Evolutionary conservation across 2,113 vertebrate genomes (phyloP).

Genomic region (Xiphias gladius): DNA sequence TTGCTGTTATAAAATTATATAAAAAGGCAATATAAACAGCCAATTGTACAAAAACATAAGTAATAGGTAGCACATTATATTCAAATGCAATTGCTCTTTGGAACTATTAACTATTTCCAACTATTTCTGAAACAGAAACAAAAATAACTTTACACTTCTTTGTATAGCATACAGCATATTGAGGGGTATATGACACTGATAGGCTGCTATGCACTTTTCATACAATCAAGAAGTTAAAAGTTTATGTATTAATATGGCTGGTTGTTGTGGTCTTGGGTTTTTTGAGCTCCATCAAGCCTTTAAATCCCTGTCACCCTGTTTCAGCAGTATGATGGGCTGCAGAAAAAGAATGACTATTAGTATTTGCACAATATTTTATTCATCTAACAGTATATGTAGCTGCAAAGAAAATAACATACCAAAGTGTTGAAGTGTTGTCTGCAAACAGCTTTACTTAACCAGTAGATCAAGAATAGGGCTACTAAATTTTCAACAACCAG

Average conservation of each 20-base stretch:
- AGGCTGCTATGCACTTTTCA: background rate
- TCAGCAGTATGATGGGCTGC: constrained; percentile 81
- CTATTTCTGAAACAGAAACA: background rate
- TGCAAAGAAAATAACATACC: constrained; percentile 69
- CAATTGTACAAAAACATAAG: background rate
- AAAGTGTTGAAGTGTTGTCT: constrained; percentile 80
- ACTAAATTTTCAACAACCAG: constrained; percentile 65
- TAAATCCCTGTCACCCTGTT: constrained; percentile 63
- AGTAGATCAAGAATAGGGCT: constrained; percentile 73
- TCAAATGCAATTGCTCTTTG: background rate
- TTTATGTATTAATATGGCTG: background rate
- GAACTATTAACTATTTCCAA: background rate
- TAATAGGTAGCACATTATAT: background rate
- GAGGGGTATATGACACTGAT: background rate
- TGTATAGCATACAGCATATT: background rate
- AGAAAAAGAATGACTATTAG: background rate
- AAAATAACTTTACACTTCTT: background rate
- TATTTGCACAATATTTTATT: background rate
- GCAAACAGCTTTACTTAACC: constrained; percentile 83
- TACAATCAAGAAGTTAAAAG: background rate
- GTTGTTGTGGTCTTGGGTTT: background rate
- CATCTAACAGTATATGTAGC: fast-evolving
- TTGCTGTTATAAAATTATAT: background rate
- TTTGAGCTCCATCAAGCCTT: background rate
- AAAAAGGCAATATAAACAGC: background rate